These are phyloP conservation scores for Phyllotreta striolata DNA, from an alignment of 2,888 invertebrate genomes.

Conservation along the genomic window DNA sequence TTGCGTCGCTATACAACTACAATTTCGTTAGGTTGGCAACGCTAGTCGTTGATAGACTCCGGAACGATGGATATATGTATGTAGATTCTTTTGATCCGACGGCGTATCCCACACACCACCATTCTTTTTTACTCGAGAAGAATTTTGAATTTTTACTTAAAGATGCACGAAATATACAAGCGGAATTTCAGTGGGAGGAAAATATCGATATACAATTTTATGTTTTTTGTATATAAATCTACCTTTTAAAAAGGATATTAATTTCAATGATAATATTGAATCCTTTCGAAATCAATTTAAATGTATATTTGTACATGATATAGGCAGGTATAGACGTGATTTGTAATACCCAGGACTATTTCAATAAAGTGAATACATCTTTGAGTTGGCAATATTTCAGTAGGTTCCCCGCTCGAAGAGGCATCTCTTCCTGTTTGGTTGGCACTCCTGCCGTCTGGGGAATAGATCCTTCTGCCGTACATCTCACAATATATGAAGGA, in stretches of 20 bases:
- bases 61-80: slow-evolving; percentile 34
- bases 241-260: too few species aligned
- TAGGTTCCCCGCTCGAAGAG: slow-evolving; percentile 56
- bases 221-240: neutral
- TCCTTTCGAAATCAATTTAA: neutral
- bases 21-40: slow-evolving; percentile 47
- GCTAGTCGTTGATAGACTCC: slow-evolving; percentile 46
- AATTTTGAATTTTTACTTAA: slow-evolving; percentile 8
- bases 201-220: neutral
- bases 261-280: neutral
- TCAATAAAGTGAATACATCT: slow-evolving; percentile 56
- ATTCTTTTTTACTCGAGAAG: slow-evolving; percentile 13
- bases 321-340: slow-evolving; percentile 17
- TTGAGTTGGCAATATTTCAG: slow-evolving; percentile 61
- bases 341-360: slow-evolving; percentile 28
- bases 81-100: slow-evolving; percentile 31
- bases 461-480: slow-evolving; percentile 50
- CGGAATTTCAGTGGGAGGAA: neutral
- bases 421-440: slow-evolving; percentile 61
- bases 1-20: slow-evolving; percentile 43
- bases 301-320: too few species aligned
- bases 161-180: slow-evolving; percentile 12
- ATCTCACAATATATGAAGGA: slow-evolving; percentile 60
- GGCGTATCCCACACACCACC: slow-evolving; percentile 17
- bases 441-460: slow-evolving; percentile 56